Percentiles rank a stretch among this genome's conserved stretches.
phyloP scores from a whole-genome alignment of 2,888 invertebrate genomes.

The Crocallis elinguaria region DNA sequence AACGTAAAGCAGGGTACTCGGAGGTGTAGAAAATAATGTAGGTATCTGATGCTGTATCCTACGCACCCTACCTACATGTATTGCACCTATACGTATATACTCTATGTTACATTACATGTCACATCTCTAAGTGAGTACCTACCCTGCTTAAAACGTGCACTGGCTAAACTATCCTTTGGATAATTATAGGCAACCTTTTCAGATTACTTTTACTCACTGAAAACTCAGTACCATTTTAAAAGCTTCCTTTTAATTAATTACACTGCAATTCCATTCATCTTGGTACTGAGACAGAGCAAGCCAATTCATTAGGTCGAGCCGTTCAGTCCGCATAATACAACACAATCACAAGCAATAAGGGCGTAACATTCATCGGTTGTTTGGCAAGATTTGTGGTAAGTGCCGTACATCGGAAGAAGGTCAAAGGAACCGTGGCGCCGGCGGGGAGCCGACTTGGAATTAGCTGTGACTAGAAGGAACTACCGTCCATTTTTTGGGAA shows the following conservation, averaged over 20 bases:
- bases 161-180: too few relatives aligned
- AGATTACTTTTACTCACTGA: too few relatives aligned
- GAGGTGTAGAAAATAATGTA: too few relatives aligned
- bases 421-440: conserved; percentile 39
- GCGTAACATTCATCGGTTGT: conserved; percentile 34
- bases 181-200: too few relatives aligned
- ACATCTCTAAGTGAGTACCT: too few relatives aligned
- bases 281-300: conserved; percentile 13
- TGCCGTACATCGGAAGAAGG: conserved; percentile 25
- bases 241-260: conserved; percentile 9
- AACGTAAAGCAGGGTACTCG: too few relatives aligned
- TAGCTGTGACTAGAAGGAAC: conserved; percentile 5
- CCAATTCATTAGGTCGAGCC: conserved; percentile 24
- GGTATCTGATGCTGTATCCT: too few relatives aligned
- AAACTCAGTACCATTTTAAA: neutral
- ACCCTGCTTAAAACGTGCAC: too few relatives aligned
- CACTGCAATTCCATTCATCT: conserved; percentile 13
- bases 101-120: too few relatives aligned
- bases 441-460: neutral
- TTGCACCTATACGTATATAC: too few relatives aligned
- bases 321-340: conserved; percentile 17
- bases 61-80: too few relatives aligned
- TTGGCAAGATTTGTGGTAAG: conserved; percentile 44
- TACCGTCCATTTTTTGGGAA: too few relatives aligned
- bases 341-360: conserved; percentile 27